Percentiles rank a stretch among this genome's conserved stretches.
These are phyloP conservation scores for Cephus spinipes DNA, from an alignment of 2,888 invertebrate species.

Conservation along the genomic window DNA sequence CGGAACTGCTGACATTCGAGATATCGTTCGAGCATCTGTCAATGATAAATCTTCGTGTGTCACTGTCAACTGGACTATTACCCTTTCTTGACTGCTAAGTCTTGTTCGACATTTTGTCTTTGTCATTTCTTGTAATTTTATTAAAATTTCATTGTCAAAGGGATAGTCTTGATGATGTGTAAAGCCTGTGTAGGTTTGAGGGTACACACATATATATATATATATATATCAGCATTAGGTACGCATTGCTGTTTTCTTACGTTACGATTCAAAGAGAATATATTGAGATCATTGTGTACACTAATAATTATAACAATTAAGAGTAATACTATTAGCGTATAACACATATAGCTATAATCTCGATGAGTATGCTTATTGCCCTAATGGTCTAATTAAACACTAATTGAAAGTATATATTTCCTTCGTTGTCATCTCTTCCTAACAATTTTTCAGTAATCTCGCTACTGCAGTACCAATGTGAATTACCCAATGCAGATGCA, in stretches of 20 bases:
- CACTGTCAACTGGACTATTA: neutral
- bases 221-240: conserved; percentile 20
- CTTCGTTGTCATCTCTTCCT: neutral
- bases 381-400: conserved; percentile 54
- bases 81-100: neutral
- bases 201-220: conserved; percentile 34
- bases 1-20: neutral
- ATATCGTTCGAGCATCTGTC: neutral
- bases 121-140: neutral
- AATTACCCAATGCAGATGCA: neutral
- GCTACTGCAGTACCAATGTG: neutral
- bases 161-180: neutral
- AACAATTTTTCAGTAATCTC: neutral
- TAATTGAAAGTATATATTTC: conserved; percentile 47
- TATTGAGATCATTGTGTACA: conserved; percentile 48
- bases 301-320: conserved; percentile 35
- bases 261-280: conserved; percentile 35
- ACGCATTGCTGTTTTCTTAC: conserved; percentile 45
- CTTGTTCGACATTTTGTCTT: neutral
- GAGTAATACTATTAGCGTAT: conserved; percentile 6
- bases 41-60: neutral
- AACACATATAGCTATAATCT: conserved; percentile 33
- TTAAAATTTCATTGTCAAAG: neutral
- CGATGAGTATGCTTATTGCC: conserved; percentile 42
- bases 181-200: conserved; percentile 35